Conservation (phyloP, 2,888 invertebrate species). For the Tanypteryx hageni region DNA sequence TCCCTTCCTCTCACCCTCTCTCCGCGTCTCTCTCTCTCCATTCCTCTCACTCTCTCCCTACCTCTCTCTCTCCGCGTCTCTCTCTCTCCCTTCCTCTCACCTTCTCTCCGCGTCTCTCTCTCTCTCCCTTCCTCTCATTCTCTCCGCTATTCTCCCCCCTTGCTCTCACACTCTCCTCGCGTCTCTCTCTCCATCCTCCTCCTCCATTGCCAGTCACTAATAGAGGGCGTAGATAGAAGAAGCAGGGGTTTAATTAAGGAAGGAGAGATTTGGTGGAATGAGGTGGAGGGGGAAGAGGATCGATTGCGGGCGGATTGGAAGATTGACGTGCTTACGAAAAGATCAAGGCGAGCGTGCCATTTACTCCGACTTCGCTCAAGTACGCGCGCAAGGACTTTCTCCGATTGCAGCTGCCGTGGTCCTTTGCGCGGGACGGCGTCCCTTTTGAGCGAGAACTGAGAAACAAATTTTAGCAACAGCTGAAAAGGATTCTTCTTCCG, state of each 20-base stretch:
- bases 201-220: background rate
- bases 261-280: background rate
- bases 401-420: background rate
- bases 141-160: background rate
- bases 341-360: conserved; percentile 25
- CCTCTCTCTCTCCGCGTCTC: background rate
- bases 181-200: background rate
- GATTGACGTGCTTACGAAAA: background rate
- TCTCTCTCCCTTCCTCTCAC: no score
- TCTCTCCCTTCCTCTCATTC: background rate
- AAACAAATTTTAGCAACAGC: no score
- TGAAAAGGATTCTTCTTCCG: no score
- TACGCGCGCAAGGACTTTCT: background rate
- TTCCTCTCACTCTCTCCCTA: background rate
- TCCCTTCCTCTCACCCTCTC: background rate
- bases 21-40: background rate
- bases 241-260: background rate
- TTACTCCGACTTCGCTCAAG: background rate
- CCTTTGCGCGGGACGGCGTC: background rate
- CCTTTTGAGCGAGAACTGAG: background rate
- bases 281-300: background rate
- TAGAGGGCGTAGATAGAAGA: no score
- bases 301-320: background rate
- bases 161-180: background rate
- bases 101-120: no score